Evolutionary conservation across 2,113 vertebrate genomes (phyloP), one percentile per base, ranked within the genome.

Genomic region (Clarias macrocephalus): DNA sequence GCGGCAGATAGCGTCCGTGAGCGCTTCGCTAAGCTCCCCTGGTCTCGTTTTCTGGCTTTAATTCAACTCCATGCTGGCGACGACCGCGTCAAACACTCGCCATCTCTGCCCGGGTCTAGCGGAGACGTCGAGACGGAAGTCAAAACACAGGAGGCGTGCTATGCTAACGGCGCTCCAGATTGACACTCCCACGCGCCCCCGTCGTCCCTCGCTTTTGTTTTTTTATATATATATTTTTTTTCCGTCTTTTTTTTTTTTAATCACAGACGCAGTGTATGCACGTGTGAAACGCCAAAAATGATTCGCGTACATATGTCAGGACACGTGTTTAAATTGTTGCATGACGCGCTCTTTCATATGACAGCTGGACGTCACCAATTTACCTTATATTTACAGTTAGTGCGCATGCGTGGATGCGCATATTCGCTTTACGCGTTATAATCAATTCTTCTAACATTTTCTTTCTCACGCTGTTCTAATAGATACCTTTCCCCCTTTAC

Each of bases 71-170:
- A 80, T 70, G 3, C 56, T n/a, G 23, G 60, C 37, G 37, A 65
- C 80, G 13, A 82, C 80, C 30, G 65, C 33, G 23, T 57, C 12
- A 21, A 37, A 72, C 28, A 23, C 11, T 25, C 13, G 19, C 62
- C 23, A 63, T 66, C 57, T 52, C 21, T 12, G 19, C 21, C 42
- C 12, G 37, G 48, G 37, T 25, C 13, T 48, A 33, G 13, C 80
- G 0, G 60, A 48, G 19, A 21, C 37, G 80, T 65, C 56, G 30
- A 73, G 75, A 62, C 57, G 73, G 85, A 63, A 73, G 86, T 87
- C 79, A 87, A 54, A 70, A 85, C 85, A 82, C 65, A 21, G 54
- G 82, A 75, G 85, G 59, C 73, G 73, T 84, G 88, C 88, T 87
- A 85, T 59, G 85, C 82, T 89, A 87, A 59, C 82, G 30, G 52